Evolutionary conservation across 2,888 invertebrate genomes (phyloP), one percentile per base, ranked within the genome.

Genomic region (Graphium colonna): DNA sequence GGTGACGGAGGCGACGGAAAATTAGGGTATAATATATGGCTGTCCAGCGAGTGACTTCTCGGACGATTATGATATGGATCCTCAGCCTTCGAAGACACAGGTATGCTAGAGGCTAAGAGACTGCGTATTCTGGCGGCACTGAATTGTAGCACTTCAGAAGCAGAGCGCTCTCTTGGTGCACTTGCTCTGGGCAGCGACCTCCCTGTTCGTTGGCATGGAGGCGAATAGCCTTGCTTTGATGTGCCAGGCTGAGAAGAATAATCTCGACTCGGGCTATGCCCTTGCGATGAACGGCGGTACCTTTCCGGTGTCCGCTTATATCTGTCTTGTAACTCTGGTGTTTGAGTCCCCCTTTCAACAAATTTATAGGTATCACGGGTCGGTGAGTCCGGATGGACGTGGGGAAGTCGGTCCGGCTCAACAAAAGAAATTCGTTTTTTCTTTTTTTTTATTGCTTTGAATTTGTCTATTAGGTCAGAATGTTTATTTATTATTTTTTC

Each of bases 1-100:
- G 52, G 52, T 28, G 52, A 52, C 9, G 47, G 52, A n/a, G 52
- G 52, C 1, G 47, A 42, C 4, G 38, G 10, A 9, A 18, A 21
- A n/a, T 16, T 17, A 0, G 26, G 12, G 17, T 47, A 21, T 2
- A 9, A 2, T 26, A 15, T 18, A 9, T 26, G 40, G 4, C 12
- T 36, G 12, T 47, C 52, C 9, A 47, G 8, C 5, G 52, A 47
- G 17, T 40, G 40, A 12, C 52, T 52, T 40, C 52, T 31, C 3
- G 52, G 33, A 9, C 46, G 44, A 17, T 15, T 3, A n/a, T 52
- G 26, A n/a, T 9, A 5, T 13, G 1, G n/a, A n/a, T n/a, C n/a
- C n/a, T n/a, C 1, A 8, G 33, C 17, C n/a, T 36, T 26, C 2
- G 52, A 52, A 4, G 42, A 21, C 7, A 46, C 36, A 0, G 52